Evolutionary conservation across 2,797 vertebrate genomes (phyloP).

Genomic region (Spinus pinus): DNA sequence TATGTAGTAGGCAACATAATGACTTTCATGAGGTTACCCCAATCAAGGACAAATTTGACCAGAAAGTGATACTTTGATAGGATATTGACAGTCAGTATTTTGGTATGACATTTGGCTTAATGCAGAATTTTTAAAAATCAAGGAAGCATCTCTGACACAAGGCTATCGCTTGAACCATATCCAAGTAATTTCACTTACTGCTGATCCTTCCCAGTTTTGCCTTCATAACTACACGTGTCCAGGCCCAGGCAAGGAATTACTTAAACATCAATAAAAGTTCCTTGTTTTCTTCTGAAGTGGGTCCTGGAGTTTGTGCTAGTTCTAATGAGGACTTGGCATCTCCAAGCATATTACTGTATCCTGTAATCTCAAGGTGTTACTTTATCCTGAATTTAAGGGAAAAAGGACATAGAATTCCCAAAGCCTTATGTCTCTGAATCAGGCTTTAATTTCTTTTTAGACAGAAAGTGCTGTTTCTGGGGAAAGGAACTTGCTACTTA

Average conservation of each 20-base stretch:
- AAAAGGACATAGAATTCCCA: not conserved
- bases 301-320: not conserved
- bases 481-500: not conserved
- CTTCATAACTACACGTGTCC: not conserved
- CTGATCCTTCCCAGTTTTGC: not conserved
- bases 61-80: not conserved
- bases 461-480: not conserved
- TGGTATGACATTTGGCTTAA: not conserved
- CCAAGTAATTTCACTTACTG: not conserved
- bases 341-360: not conserved
- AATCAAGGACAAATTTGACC: not conserved
- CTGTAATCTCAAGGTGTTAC: not conserved
- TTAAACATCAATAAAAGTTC: not conserved
- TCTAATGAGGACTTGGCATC: not conserved
- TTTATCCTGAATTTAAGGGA: not conserved
- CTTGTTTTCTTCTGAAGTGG: not conserved
- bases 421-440: not conserved
- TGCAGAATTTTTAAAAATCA: not conserved
- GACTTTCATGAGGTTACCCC: not conserved
- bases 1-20: not conserved
- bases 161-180: not conserved
- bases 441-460: slow-evolving; percentile 2
- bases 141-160: not conserved
- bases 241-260: not conserved
- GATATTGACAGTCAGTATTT: not conserved